Evolutionary conservation across 2,888 invertebrate species (phyloP), one percentile per base, ranked within the genome.

Genomic region (Exocentrus adspersus): DNA sequence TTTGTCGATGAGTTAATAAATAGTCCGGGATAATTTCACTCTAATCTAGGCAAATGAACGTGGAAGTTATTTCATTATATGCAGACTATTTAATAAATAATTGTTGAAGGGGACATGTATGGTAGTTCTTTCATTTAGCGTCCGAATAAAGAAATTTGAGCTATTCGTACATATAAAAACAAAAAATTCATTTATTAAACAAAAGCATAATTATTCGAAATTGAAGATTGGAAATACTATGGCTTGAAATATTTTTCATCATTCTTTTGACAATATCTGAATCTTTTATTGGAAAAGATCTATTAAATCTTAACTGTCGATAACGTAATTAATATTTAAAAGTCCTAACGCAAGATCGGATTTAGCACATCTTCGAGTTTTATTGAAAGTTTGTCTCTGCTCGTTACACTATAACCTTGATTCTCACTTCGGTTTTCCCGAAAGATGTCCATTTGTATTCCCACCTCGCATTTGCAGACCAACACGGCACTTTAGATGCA

Each of bases 1-100:
- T 69, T 65, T 69, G 69, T 67, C 69, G 64, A 69, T 69, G 56
- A 54, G 59, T 51, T 67, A 69, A 69, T 69, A 65, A 69, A 67
- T 69, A 67, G 67, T 63, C 60, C 43, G 56, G 63, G 46, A 67
- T 64, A 54, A 54, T 54, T 42, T 19, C 58, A 64, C 64, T 57
- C 48, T 57, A 52, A 61, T 54, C 59, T 43, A 52, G 14, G 53
- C 14, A 41, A 56, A 58, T 65, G 41, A 56, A 30, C 52, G 28
- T 48, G 37, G 62, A 62, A 48, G 41, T 37, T 50, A 41, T 42
- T 32, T 59, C 51, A 41, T 41, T 41, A 48, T 24, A 41, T 54
- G 21, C 53, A 28, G 21, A 42, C 42, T 2, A 21, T 37, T 54
- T 54, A 54, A 24, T 42, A 54, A 54, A 54, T 43, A n/a, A n/a